phyloP scores from a whole-genome alignment of 1,140 invertebrate genomes.

The Atopsyche davidsoni region DNA sequence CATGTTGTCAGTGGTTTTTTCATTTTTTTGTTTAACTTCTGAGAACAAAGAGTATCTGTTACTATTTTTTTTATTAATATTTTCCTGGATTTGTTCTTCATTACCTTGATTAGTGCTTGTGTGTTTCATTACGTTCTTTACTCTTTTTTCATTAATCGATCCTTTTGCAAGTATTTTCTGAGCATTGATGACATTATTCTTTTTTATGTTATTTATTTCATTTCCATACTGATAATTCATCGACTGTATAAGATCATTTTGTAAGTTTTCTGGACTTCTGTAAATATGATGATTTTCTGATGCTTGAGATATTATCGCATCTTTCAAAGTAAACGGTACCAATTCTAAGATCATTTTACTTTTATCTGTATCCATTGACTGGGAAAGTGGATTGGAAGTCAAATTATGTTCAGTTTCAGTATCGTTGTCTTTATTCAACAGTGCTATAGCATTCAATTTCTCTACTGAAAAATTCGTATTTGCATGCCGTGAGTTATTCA shows the following conservation, averaged over 20 bases:
- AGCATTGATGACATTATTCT: slow-evolving; percentile 3
- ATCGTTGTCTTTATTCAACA: slow-evolving; percentile 13
- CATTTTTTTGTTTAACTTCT: neutral
- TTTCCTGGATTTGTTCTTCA: neutral
- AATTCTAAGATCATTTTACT: slow-evolving; percentile 10
- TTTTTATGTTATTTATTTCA: neutral
- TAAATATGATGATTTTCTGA: slow-evolving; percentile 8
- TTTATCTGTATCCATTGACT: neutral
- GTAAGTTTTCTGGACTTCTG: slow-evolving; percentile 1
- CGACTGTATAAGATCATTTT: no score
- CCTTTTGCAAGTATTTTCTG: slow-evolving; percentile 9
- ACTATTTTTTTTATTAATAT: neutral
- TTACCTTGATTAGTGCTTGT: neutral
- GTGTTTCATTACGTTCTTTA: neutral
- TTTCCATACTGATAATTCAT: no score
- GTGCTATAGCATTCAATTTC: slow-evolving; percentile 2
- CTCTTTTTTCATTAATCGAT: slow-evolving; percentile 5
- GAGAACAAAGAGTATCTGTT: neutral
- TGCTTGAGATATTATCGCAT: slow-evolving; percentile 15
- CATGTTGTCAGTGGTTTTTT: neutral
- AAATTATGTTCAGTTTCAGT: neutral
- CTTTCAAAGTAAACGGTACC: slow-evolving; percentile 25
- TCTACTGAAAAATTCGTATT: slow-evolving; percentile 5
- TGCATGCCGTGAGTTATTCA: no score
- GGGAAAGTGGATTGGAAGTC: neutral